A percentile compares a stretch with the other conserved stretches of the same genome.
These are phyloP conservation scores for Ondatra zibethicus DNA, from an alignment of 2,113 vertebrate genomes.

Conservation along the genomic window DNA sequence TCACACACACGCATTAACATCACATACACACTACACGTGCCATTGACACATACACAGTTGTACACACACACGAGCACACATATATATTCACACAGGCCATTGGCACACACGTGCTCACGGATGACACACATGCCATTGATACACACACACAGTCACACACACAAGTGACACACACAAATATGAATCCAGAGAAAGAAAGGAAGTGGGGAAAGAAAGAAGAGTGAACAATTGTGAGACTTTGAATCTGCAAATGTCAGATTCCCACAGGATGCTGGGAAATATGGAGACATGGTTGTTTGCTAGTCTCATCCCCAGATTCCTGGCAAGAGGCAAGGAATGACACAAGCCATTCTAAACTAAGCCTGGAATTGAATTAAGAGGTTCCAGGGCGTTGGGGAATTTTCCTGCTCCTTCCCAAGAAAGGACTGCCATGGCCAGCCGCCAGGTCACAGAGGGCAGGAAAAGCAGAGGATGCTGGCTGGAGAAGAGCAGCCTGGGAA, in stretches of 20 bases:
- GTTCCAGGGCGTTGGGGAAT: background rate
- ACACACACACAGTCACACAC: background rate
- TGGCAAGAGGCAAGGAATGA: background rate
- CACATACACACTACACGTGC: background rate
- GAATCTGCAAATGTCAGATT: slow-evolving; percentile 27
- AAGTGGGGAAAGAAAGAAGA: background rate
- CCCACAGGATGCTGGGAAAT: background rate
- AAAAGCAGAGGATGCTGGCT: background rate
- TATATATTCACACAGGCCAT: background rate
- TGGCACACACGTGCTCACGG: background rate
- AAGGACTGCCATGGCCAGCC: background rate
- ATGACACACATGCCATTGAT: background rate
- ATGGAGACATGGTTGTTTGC: background rate
- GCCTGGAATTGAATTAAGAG: slow-evolving; percentile 15
- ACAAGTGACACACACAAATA: background rate
- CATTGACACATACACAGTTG: background rate
- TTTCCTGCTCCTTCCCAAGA: slow-evolving; percentile 2
- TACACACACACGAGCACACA: background rate
- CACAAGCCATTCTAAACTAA: slow-evolving; percentile 23
- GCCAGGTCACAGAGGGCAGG: slow-evolving; percentile 1
- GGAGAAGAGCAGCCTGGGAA: background rate
- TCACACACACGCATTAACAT: background rate
- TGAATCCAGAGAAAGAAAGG: background rate
- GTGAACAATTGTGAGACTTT: background rate
- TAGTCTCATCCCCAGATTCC: background rate